Percentiles rank a stretch among this genome's conserved stretches.
Conservation (phyloP, 2,797 vertebrate species). For the Echiichthys vipera region DNA sequence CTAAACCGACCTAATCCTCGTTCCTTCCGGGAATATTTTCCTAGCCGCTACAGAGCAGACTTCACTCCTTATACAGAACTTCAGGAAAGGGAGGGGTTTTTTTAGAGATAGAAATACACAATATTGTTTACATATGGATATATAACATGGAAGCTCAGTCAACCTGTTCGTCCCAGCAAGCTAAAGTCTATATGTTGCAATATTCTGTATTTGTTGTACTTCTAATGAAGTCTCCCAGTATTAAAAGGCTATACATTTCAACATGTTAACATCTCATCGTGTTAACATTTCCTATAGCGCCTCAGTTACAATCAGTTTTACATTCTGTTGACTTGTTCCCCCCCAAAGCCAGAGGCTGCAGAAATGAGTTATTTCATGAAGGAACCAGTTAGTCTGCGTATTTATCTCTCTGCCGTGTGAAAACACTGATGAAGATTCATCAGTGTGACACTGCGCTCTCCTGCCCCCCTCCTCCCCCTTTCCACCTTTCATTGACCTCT, state of each 20-base stretch:
- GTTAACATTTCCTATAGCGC: constrained; percentile 45
- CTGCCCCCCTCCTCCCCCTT: not conserved
- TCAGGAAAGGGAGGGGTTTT: not conserved
- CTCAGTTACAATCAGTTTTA: constrained; percentile 10
- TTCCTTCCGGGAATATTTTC: constrained; percentile 38
- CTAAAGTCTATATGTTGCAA: constrained; percentile 46
- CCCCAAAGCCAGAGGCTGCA: constrained; percentile 48
- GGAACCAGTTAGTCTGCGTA: constrained; percentile 45
- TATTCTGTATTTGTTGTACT: constrained; percentile 41
- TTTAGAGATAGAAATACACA: constrained; percentile 45
- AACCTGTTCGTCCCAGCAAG: constrained; percentile 27
- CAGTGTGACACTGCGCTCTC: constrained; percentile 21
- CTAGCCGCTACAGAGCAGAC: constrained; percentile 27
- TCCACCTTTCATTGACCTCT: constrained; percentile 20
- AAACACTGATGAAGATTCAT: constrained; percentile 22
- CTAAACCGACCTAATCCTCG: constrained; percentile 10
- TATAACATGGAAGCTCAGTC: constrained; percentile 26
- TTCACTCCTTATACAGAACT: constrained; percentile 22
- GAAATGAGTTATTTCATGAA: constrained; percentile 34
- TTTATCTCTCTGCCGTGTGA: constrained; percentile 44
- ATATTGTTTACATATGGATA: constrained; percentile 64
- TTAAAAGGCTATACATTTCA: constrained; percentile 55
- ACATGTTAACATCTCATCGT: constrained; percentile 47
- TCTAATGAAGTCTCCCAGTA: constrained; percentile 10
- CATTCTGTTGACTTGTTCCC: constrained; percentile 26